Evolutionary conservation across 2,113 vertebrate genomes (phyloP), one percentile per base, ranked within the genome.

Genomic region (Corythoichthys intestinalis): DNA sequence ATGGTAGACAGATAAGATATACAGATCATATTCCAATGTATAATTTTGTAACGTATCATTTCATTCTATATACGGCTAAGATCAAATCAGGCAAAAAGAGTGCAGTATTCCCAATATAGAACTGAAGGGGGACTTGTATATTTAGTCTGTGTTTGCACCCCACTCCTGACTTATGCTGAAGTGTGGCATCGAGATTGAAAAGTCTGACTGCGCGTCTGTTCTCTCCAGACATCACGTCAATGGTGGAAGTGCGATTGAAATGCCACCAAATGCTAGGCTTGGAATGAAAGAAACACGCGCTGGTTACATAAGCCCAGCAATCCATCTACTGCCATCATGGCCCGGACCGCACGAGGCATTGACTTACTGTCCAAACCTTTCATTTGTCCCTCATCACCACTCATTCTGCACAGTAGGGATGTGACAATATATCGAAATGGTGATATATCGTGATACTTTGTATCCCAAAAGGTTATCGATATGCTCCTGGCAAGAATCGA

Each of bases 361-460:
- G 60, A 75, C 73, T 67, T 52, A 37, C 76, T 38, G 4, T 17
- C 49, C 47, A 72, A 79, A 67, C 72, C 71, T 85, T n/a, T 73
- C 63, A 85, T 80, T 83, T 72, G 58, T 61, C 46, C 67, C 59
- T 1, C 13, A 75, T 82, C 74, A 72, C 69, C 57, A 72, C 69
- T 67, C 73, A 80, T 83, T 81, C 84, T 70, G 71, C 6, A 56
- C 20, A 11, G 52, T 53, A 3, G 20, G 20, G 20, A 1, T 28
- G 20, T 28, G 20, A 28, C 20, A 28, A 28, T 28, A 28, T 28
- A 28, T 28, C 20, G 20, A 28, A 28, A 28, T 28, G 20, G 20
- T 28, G 20, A 28, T 28, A 28, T 28, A 28, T 28, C 20, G 20
- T 28, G 20, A 28, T 28, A 28, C 20, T 28, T 28, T 28, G 20